These are phyloP conservation scores for Pachydiplax longipennis DNA, from an alignment of 2,888 invertebrate species.

Conservation along the genomic window DNA sequence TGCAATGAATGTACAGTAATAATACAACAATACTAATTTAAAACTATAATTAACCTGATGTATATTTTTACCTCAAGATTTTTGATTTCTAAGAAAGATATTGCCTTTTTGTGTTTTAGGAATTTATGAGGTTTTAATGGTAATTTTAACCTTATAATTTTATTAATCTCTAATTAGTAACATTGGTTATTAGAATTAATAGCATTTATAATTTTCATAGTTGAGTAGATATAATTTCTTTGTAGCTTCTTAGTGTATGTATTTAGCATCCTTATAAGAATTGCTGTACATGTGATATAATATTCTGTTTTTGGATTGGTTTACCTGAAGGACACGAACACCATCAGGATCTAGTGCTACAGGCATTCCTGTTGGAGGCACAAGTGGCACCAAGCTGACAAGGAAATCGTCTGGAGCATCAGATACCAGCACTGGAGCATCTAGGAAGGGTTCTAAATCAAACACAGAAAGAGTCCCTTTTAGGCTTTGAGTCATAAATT, in stretches of 20 bases:
- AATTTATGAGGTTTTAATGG: not conserved
- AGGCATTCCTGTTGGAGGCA: slow-evolving; percentile 67
- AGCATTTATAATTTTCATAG: not conserved
- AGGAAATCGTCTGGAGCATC: slow-evolving; percentile 75
- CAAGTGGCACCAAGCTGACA: slow-evolving; percentile 63
- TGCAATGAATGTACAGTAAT: not conserved
- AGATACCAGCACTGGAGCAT: slow-evolving; percentile 67
- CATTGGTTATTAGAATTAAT: not conserved
- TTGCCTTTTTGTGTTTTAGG: not conserved
- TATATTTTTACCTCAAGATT: not conserved
- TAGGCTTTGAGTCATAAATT: slow-evolving; percentile 65
- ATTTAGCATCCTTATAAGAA: not conserved
- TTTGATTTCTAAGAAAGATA: not conserved
- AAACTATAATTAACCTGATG: not conserved
- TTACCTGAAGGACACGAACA: slow-evolving; percentile 70
- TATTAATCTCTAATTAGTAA: not conserved
- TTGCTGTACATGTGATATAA: not conserved
- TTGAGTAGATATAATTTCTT: not conserved
- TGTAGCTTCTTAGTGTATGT: not conserved
- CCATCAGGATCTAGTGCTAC: slow-evolving; percentile 73
- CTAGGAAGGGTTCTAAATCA: slow-evolving; percentile 56
- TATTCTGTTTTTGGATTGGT: not conserved
- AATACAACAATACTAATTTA: not conserved
- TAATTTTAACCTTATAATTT: not conserved
- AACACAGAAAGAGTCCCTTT: slow-evolving; percentile 72